These are phyloP conservation scores for Spheniscus mendiculus DNA, from an alignment of 2,113 vertebrate species.

Conservation along the genomic window DNA sequence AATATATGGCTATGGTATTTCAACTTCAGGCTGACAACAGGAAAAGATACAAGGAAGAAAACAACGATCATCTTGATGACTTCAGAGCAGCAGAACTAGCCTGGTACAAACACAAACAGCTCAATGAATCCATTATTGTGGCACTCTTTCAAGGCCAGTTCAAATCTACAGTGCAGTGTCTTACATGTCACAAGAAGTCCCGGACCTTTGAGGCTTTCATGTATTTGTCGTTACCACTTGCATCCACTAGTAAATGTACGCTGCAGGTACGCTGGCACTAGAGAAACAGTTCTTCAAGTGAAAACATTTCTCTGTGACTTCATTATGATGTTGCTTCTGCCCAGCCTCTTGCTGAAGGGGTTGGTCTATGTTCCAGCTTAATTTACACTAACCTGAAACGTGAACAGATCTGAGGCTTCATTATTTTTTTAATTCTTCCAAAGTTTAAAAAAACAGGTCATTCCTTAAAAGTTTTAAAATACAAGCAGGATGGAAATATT, in stretches of 20 bases:
- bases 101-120: conserved; percentile 94
- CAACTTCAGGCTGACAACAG: conserved; percentile 89
- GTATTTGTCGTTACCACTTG: conserved; percentile 92
- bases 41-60: conserved; percentile 93
- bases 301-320: not conserved
- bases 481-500: not conserved
- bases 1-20: not conserved
- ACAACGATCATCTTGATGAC: conserved; percentile 91
- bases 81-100: conserved; percentile 87
- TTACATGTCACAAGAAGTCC: conserved; percentile 92
- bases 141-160: conserved; percentile 97
- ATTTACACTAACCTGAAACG: not conserved
- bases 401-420: not conserved
- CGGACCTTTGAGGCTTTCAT: conserved; percentile 98
- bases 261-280: conserved; percentile 82
- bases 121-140: conserved; percentile 96
- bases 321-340: not conserved
- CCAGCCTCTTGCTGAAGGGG: not conserved
- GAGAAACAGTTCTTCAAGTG: not conserved
- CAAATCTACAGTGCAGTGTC: conserved; percentile 96
- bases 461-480: not conserved
- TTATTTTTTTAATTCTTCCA: not conserved
- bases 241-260: conserved; percentile 92
- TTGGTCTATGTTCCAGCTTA: not conserved
- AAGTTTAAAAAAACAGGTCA: not conserved